Evolutionary conservation across 2,888 invertebrate genomes (phyloP).

Genomic region (Drosophila diplacantha): DNA sequence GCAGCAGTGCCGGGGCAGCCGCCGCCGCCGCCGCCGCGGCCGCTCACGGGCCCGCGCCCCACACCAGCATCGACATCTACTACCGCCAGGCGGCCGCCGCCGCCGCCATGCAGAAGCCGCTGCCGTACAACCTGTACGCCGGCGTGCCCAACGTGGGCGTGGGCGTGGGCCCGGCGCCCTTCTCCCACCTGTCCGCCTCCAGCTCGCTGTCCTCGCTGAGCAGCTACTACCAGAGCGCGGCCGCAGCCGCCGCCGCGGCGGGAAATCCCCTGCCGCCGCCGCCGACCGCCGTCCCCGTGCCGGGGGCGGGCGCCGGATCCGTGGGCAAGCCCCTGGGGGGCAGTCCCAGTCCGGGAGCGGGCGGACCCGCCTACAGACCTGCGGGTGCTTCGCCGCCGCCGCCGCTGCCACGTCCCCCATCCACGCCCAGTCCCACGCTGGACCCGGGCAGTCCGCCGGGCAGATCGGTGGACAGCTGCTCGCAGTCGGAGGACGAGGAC

Average conservation of each 20-base stretch:
- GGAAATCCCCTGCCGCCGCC: conserved; percentile 21
- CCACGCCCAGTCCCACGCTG: conserved; percentile 77
- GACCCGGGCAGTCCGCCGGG: conserved; percentile 78
- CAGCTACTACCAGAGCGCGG: conserved; percentile 79
- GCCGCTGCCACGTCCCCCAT: conserved; percentile 50
- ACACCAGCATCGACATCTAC: conserved; percentile 86
- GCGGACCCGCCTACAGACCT: neutral
- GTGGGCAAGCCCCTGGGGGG: conserved; percentile 44
- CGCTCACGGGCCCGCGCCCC: conserved; percentile 79
- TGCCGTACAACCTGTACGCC: conserved; percentile 83
- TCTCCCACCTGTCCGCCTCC: conserved; percentile 81
- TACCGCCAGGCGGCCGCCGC: conserved; percentile 89
- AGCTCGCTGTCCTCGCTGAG: conserved; percentile 81
- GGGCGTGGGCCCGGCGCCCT: conserved; percentile 74
- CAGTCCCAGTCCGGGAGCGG: conserved; percentile 9
- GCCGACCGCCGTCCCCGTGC: neutral
- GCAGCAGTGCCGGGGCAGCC: conserved; percentile 17
- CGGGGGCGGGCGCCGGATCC: conserved; percentile 20
- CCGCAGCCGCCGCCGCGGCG: conserved; percentile 57
- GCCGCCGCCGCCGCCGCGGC: conserved; percentile 54
- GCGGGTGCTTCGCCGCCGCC: conserved; percentile 14
- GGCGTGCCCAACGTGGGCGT: conserved; percentile 76
- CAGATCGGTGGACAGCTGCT: conserved; percentile 77
- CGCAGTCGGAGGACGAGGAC: conserved; percentile 77
- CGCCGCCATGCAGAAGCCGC: conserved; percentile 90